Conservation (phyloP, 1,140 invertebrate species). For the Danaus plexippus region DNA sequence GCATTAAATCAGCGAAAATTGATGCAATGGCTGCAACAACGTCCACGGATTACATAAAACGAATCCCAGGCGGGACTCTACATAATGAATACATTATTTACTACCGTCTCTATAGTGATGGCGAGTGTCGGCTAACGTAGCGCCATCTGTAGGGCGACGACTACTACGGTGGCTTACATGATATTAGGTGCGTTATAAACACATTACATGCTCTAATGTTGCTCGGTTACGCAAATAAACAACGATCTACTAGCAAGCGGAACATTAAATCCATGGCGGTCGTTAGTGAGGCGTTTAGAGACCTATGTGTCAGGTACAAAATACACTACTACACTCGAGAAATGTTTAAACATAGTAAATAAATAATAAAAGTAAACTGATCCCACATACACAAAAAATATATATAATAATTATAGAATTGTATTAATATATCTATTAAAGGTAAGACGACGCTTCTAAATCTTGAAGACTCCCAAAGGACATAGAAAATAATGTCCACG, state of each 20-base stretch:
- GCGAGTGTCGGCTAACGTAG: conserved; percentile 9
- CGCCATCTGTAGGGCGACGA: conserved; percentile 6
- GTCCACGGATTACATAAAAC: conserved; percentile 22
- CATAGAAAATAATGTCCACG: background rate
- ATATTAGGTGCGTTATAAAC: too few relatives aligned
- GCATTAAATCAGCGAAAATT: conserved; percentile 79
- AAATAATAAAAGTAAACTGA: conserved; percentile 35
- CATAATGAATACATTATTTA: conserved; percentile 68
- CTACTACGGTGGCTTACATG: conserved; percentile 8
- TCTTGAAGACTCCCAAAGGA: background rate
- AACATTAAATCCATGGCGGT: too few relatives aligned
- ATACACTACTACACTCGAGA: conserved; percentile 1
- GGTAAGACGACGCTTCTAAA: too few relatives aligned
- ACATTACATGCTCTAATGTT: conserved; percentile 13
- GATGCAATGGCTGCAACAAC: conserved; percentile 77
- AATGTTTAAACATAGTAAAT: conserved; percentile 5
- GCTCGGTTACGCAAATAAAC: background rate
- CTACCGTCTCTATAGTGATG: conserved; percentile 7
- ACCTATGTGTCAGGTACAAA: background rate
- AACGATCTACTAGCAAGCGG: too few relatives aligned
- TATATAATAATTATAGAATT: conserved; percentile 1
- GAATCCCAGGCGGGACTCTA: conserved; percentile 4
- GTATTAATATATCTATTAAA: conserved; percentile 1
- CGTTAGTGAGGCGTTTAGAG: too few relatives aligned
- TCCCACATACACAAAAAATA: conserved; percentile 29